Evolutionary conservation across 30 jellyfish, hydroid and myxozoan species (phyloP), one percentile per base, ranked within the genome.

Genomic region (Aurelia aurita): DNA sequence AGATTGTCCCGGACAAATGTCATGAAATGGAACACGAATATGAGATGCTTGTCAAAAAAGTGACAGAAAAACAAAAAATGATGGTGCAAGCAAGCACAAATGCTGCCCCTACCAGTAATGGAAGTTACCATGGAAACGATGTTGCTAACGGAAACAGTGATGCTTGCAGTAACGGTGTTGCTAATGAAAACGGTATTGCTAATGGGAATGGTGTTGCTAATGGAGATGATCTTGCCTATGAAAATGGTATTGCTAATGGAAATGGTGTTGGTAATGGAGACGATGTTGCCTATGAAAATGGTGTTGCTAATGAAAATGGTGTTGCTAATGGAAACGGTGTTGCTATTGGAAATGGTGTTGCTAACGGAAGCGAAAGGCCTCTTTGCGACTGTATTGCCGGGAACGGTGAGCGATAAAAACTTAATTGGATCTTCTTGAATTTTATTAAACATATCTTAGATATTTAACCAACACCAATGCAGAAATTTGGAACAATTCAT

Each of bases 1-100:
- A 84, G 55, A 64, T 88, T n/a, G 87, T 96, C 67, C 96, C 88
- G 5, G 96, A 96, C 55, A 79, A 60, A 46, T 94, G 99, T 78
- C 80, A 82, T 47, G 58, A 83, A 49, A 91, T 94, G 86, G 91
- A 71, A 27, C 88, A 80, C 23, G 99, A 94, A 69, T 90, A 84
- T 72, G 99, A 88, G 45, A 67, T 76, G 76, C 15, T 47, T 8
- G 59, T 87, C 25, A 87, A 87, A 29, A 87, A 77, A 49, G 91
- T 74, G 57, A 59, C 80, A 12, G 94, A 84, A 51, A 32, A 32
- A 29, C 87, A 73, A 61, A 84, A 84, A 45, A 5, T 84, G 87
- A 32, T 13, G 35, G n/a, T 6, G 5, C 64, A 22, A 15, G 65
- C 46, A 35, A 55, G 53, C 32, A 31, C 26, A 4, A 74, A 51